phyloP scores from a whole-genome alignment of 1,140 invertebrate genomes.

The Nomia melanderi region DNA sequence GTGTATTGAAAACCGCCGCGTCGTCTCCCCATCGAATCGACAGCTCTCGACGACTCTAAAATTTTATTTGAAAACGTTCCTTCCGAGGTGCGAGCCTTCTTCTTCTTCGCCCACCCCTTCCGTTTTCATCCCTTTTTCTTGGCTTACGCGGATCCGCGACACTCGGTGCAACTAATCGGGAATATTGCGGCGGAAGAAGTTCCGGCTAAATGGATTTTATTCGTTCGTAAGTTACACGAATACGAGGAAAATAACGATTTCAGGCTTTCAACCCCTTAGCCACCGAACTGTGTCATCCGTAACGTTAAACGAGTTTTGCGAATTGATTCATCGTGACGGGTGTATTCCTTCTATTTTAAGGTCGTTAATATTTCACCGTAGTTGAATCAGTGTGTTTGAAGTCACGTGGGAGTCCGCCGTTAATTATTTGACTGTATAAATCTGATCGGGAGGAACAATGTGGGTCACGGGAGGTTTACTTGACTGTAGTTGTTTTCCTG shows the following conservation, averaged over 20 bases:
- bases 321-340: too few species aligned
- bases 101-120: neutral
- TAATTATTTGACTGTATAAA: neutral
- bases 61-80: constrained; percentile 71
- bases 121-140: neutral
- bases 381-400: too few species aligned
- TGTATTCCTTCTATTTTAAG: too few species aligned
- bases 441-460: neutral
- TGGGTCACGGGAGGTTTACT: neutral
- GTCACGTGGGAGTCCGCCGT: too few species aligned
- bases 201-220: too few species aligned
- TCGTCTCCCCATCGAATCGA: constrained; percentile 52
- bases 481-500: neutral
- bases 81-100: neutral
- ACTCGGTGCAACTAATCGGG: neutral
- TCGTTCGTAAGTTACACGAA: too few species aligned
- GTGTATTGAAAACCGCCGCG: constrained; percentile 69
- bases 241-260: too few species aligned
- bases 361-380: too few species aligned
- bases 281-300: too few species aligned
- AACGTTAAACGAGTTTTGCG: too few species aligned
- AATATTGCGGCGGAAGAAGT: neutral
- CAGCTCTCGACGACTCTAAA: constrained; percentile 72
- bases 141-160: neutral
- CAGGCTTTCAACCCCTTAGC: too few species aligned